phyloP scores from a whole-genome alignment of 1,140 invertebrate genomes.

The Matsumurasca onukii region DNA sequence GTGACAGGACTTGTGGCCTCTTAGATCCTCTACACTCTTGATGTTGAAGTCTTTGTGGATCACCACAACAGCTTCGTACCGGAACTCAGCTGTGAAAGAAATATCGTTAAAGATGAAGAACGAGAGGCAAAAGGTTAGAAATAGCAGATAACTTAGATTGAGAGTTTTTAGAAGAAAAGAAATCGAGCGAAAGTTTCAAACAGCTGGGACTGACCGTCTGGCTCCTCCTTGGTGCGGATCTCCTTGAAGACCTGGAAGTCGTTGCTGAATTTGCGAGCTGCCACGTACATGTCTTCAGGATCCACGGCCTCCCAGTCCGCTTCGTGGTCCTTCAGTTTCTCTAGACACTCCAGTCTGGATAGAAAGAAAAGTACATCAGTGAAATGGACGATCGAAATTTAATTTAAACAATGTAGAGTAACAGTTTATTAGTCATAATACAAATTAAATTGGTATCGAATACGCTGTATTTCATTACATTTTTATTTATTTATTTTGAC shows the following conservation, averaged over 20 bases:
- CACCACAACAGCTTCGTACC: slow-evolving; percentile 76
- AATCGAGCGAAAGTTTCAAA: too few species aligned
- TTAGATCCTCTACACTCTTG: slow-evolving; percentile 60
- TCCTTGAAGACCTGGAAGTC: slow-evolving; percentile 66
- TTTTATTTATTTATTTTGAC: neutral
- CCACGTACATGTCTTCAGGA: slow-evolving; percentile 82
- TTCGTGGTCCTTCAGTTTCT: slow-evolving; percentile 66
- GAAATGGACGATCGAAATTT: slow-evolving; percentile 27
- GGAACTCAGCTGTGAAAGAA: slow-evolving; percentile 59
- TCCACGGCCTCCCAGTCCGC: slow-evolving; percentile 80
- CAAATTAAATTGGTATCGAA: neutral
- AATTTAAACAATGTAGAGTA: slow-evolving; percentile 2
- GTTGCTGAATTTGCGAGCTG: slow-evolving; percentile 62
- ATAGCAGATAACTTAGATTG: too few species aligned
- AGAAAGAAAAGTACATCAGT: too few species aligned
- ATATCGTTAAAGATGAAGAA: too few species aligned
- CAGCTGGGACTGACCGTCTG: slow-evolving; percentile 39
- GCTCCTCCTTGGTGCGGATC: slow-evolving; percentile 63
- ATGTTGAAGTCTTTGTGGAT: slow-evolving; percentile 68
- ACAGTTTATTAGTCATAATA: neutral
- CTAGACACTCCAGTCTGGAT: slow-evolving; percentile 63
- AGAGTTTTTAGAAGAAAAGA: too few species aligned
- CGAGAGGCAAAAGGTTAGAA: too few species aligned
- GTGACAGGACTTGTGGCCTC: slow-evolving; percentile 74
- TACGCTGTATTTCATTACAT: neutral